Evolutionary conservation across 2,888 invertebrate genomes (phyloP).

Genomic region (Herminia tarsipennalis): DNA sequence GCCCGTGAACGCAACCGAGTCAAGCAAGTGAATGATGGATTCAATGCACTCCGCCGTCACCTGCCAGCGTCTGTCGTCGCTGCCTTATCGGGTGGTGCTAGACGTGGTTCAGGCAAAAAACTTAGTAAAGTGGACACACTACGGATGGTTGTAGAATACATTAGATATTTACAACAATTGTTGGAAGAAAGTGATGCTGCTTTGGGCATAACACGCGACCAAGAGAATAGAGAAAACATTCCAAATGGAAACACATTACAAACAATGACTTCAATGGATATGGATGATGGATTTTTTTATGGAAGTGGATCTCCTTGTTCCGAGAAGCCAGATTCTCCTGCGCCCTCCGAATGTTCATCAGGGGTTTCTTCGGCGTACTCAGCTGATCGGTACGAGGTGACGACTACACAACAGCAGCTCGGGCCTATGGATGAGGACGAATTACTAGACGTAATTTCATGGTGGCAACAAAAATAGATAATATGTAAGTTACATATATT

Average conservation of each 20-base stretch:
- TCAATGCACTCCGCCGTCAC: slow-evolving; percentile 94
- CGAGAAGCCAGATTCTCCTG: slow-evolving; percentile 90
- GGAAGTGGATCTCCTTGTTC: slow-evolving; percentile 86
- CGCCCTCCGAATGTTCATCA: slow-evolving; percentile 89
- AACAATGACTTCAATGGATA: slow-evolving; percentile 76
- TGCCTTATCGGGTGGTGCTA: slow-evolving; percentile 87
- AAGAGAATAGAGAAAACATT: slow-evolving; percentile 79
- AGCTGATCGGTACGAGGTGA: slow-evolving; percentile 73
- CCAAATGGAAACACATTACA: slow-evolving; percentile 66
- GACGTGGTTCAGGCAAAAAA: slow-evolving; percentile 93
- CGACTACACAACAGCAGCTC: slow-evolving; percentile 77
- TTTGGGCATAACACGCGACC: slow-evolving; percentile 76
- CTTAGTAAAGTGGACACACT: slow-evolving; percentile 96
- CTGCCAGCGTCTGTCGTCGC: slow-evolving; percentile 93
- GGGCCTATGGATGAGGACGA: slow-evolving; percentile 95
- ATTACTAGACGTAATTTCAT: slow-evolving; percentile 93
- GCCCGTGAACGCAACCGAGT: slow-evolving; percentile 97
- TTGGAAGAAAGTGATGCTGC: slow-evolving; percentile 90
- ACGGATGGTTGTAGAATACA: slow-evolving; percentile 96
- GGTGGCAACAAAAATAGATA: slow-evolving; percentile 91
- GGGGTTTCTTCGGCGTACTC: slow-evolving; percentile 83
- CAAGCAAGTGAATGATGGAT: slow-evolving; percentile 97
- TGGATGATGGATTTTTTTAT: slow-evolving; percentile 82
- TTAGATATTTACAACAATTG: slow-evolving; percentile 92
- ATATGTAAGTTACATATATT: slow-evolving; percentile 67